Evolutionary conservation across 2,797 vertebrate species (phyloP), one percentile per base, ranked within the genome.

Genomic region (Xenopus petersii): DNA sequence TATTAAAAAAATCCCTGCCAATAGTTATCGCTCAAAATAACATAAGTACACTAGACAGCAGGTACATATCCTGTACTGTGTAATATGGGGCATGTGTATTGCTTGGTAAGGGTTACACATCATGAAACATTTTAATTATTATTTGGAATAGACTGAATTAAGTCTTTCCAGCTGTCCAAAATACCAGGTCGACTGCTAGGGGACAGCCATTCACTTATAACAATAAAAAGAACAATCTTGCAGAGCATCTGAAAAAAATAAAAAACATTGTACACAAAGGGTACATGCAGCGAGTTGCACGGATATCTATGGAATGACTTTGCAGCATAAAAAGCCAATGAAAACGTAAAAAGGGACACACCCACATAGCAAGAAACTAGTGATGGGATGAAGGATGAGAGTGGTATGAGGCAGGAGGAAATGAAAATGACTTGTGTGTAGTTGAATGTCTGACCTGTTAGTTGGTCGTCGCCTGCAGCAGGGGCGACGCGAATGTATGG

Each of bases 401-500:
- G 15, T 74, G 54, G 59, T 10, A 59, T 15, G 71, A 81, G 77
- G 78, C 59, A 77, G 49, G 87, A 86, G 86, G 83, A 89, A 86
- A 86, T 86, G 90, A 86, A 80, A 87, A 89, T 92, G 89, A 91
- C 82, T 88, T 75, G 76, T 91, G 90, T 88, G 46, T 85, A 89
- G 81, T 90, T 88, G 84, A 88, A 88, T 82, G 77, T 94, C 97
- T 98, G 94, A 99, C 97, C 97, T 99, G 96, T 96, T 93, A 97
- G 95, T 75, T 96, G 97, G 93, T 92, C 95, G 94, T 99, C 96
- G 81, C 97, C 97, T 84, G 97, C 95, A 58, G 96, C 96, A 64
- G 96, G 97, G 87, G 92, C 94, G 90, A 98, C 95, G 92, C 96
- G 96, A 92, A 99, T 92, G 93, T 99, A 96, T 87, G 97, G 96